These are phyloP conservation scores for Vicugna pacos DNA, from an alignment of 2,113 vertebrate species.

Conservation along the genomic window DNA sequence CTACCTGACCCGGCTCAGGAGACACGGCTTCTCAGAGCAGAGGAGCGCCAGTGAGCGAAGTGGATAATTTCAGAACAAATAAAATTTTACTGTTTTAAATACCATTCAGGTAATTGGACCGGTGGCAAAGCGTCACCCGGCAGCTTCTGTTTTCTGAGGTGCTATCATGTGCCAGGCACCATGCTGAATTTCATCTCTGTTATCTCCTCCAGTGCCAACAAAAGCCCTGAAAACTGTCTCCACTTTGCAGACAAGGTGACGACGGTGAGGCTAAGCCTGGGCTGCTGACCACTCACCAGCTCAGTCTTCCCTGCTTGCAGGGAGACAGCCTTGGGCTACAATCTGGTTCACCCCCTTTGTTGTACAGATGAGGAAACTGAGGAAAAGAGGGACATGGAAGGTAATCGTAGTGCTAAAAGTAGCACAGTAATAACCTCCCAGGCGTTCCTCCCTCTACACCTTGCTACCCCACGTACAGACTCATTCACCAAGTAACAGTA, in stretches of 20 bases:
- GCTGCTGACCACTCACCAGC: background rate
- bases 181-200: background rate
- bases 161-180: background rate
- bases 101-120: background rate
- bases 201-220: background rate
- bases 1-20: background rate
- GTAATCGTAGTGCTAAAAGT: too few species aligned
- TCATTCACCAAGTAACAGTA: background rate
- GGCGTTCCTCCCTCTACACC: background rate
- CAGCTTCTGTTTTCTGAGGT: background rate
- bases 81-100: background rate
- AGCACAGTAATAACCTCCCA: background rate
- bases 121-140: background rate
- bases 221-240: background rate
- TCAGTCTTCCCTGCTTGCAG: background rate
- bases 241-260: background rate
- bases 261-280: background rate
- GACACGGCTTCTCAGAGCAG: background rate
- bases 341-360: background rate
- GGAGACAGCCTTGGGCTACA: background rate
- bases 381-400: background rate
- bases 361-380: background rate
- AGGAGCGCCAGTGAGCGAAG: background rate
- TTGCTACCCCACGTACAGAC: fast-evolving
- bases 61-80: background rate